Conservation (phyloP, 1,140 invertebrate species). For the Drosophila tsacasi region DNA sequence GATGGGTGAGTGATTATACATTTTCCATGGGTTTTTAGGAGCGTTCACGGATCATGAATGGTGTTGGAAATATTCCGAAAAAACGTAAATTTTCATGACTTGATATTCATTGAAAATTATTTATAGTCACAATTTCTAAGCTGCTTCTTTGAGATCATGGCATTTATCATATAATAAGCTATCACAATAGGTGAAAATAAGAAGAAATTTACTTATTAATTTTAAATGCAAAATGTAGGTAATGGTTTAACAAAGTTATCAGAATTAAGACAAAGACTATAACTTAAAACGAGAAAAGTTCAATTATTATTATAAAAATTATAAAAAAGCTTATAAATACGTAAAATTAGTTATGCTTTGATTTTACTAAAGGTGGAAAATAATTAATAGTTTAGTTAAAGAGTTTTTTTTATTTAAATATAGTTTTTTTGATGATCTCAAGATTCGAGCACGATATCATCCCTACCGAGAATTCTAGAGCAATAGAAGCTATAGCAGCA, state of each 20-base stretch:
- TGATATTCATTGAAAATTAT: neutral
- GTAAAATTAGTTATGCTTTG: no score
- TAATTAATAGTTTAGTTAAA: no score
- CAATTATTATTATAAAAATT: no score
- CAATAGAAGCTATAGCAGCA: constrained; percentile 10
- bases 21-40: constrained; percentile 19
- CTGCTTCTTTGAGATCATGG: neutral
- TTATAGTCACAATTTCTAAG: neutral
- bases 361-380: no score
- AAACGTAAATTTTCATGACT: neutral
- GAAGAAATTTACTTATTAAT: no score
- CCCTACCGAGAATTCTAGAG: constrained; percentile 6
- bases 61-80: neutral
- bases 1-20: constrained; percentile 53
- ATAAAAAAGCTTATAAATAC: no score
- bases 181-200: neutral
- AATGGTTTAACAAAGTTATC: no score
- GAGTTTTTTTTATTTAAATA: no score
- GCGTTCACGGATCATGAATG: constrained; percentile 26
- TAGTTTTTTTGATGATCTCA: neutral
- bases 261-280: no score
- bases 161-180: neutral
- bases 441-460: neutral
- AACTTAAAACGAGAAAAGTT: no score
- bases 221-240: no score